Evolutionary conservation across 2,113 vertebrate species (phyloP), one percentile per base, ranked within the genome.

Genomic region (Tenrec ecaudatus): DNA sequence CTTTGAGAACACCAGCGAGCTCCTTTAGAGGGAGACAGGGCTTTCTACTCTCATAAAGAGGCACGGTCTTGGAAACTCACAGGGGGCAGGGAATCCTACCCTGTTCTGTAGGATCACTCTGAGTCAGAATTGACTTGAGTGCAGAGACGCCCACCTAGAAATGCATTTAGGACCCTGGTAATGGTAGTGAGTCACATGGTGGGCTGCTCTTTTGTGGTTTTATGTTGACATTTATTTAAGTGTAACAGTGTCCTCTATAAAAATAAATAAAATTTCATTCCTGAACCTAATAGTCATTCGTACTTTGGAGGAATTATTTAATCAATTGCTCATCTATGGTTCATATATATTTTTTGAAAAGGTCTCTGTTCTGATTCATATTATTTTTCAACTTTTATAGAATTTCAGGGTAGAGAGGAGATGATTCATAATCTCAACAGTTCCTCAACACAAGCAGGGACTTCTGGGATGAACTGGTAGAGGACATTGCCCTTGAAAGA

Each of bases 401-500:
- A 89, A 38, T 47, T 17, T 81, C 17, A 86, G 11, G 31, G 3
- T 68, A 77, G 40, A 82, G 29, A 90, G 53, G 69, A 94, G 5
- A 47, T 60, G 40, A 81, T 12, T 68, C 76, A 29, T 62, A 89
- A 33, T 89, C 76, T 68, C 20, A 83, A 1, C 16, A 27, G 79
- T 22, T 90, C n/a, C 47, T 53, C 62, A 91, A 19, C 47, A 33
- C 64, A 62, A 33, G 40, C 91, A 82, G 84, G 75, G 10, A 38
- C 57, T 89, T 47, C 62, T 88, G 71, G 29, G 80, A 58, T 94
- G 43, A 92, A 87, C 79, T 88, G 69, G 36, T 78, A 87, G 83
- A 93, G 78, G 71, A 90, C 68, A 71, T 89, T 95, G 66, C 82
- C 80, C 82, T 94, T 93, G 68, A 77, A 96, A 93, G 82, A 89